Evolutionary conservation across 1,140 invertebrate genomes (phyloP).

Genomic region (Artemia franciscana): DNA sequence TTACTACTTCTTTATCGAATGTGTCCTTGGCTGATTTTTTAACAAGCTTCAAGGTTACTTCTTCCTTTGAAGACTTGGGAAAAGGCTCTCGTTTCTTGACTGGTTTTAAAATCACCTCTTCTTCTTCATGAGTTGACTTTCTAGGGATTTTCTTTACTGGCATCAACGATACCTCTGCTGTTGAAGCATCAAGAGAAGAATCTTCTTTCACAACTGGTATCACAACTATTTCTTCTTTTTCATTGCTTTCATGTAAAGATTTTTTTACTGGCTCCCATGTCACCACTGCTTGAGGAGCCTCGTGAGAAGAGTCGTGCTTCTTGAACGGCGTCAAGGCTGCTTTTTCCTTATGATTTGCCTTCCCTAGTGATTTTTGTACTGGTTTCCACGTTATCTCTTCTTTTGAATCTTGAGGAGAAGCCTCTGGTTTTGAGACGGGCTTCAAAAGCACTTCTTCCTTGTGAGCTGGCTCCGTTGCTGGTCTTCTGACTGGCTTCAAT

Average conservation of each 20-base stretch:
- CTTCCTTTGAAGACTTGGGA: no score
- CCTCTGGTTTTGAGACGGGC: constrained; percentile 3
- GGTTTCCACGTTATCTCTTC: neutral
- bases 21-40: no score
- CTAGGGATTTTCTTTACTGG: neutral
- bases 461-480: constrained; percentile 11
- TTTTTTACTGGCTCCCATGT: constrained; percentile 1
- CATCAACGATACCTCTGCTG: neutral
- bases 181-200: neutral
- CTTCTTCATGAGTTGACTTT: neutral
- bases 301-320: no score
- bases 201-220: neutral
- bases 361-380: no score
- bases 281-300: neutral
- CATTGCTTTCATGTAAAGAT: neutral
- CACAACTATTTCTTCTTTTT: neutral
- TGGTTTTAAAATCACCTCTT: neutral
- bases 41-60: neutral
- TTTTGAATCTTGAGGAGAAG: constrained; percentile 8
- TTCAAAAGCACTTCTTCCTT: constrained; percentile 10
- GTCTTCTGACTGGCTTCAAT: constrained; percentile 5
- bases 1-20: no score
- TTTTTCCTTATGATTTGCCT: no score
- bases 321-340: no score
- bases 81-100: no score